A percentile compares a stretch with the other conserved stretches of the same genome.
phyloP scores from a whole-genome alignment of 2,113 vertebrate species.

The Protobothrops flavoviridis region DNA sequence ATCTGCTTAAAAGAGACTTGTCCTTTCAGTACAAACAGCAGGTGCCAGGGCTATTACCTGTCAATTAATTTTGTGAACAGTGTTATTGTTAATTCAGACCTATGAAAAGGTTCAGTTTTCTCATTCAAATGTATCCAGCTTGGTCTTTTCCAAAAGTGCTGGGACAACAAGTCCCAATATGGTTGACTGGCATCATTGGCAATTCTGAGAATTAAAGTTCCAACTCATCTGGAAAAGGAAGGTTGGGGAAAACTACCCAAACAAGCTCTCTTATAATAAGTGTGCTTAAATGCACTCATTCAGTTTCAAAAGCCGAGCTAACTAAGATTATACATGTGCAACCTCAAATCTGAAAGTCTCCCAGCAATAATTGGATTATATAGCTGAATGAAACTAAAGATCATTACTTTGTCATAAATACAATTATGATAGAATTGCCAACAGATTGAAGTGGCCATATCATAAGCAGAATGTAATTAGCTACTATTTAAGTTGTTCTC shows the following conservation, averaged over 20 bases:
- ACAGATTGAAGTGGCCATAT: background rate
- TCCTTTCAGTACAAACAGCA: no score
- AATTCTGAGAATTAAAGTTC: background rate
- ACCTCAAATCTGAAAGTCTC: conserved; percentile 9
- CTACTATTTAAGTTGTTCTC: conserved; percentile 1
- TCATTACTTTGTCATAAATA: conserved; percentile 3
- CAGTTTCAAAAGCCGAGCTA: background rate
- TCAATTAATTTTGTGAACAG: background rate
- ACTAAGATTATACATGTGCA: background rate
- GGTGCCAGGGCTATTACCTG: background rate
- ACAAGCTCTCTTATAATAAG: background rate
- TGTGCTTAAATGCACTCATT: background rate
- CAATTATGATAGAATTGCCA: conserved; percentile 11
- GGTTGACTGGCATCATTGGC: background rate
- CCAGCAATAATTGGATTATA: conserved; percentile 11
- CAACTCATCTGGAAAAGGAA: background rate
- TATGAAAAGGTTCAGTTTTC: background rate
- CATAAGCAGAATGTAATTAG: conserved; percentile 1
- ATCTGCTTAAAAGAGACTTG: no score
- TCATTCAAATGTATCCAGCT: background rate
- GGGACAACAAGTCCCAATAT: background rate
- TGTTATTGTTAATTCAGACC: background rate
- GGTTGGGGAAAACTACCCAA: background rate
- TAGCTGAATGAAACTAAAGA: background rate
- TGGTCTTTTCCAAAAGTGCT: background rate